Evolutionary conservation across 2,113 vertebrate genomes (phyloP).

Genomic region (Aleadryas rufinucha): DNA sequence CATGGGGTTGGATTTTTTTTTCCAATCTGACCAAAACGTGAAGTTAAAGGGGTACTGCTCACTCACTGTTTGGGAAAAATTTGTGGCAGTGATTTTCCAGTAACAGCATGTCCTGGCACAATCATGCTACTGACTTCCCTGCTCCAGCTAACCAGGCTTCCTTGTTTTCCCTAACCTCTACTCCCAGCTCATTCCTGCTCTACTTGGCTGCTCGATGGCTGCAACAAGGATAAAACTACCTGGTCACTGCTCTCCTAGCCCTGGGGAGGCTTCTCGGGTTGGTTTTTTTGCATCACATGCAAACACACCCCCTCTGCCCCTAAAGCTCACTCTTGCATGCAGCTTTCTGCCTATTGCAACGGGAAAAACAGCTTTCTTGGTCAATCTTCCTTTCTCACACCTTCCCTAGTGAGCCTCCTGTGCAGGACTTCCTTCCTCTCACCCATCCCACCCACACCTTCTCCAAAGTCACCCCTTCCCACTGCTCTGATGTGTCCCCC

Average conservation of each 20-base stretch:
- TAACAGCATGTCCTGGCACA: background rate
- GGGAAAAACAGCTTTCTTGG: background rate
- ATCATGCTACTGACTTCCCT: background rate
- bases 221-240: background rate
- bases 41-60: background rate
- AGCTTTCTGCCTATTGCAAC: background rate
- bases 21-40: background rate
- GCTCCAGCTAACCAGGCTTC: background rate
- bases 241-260: background rate
- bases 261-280: rapidly evolving
- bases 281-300: background rate
- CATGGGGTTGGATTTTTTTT: background rate
- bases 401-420: background rate
- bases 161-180: background rate
- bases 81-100: background rate
- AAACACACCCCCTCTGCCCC: background rate
- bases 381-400: background rate
- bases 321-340: background rate
- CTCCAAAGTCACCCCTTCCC: background rate
- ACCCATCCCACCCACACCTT: background rate
- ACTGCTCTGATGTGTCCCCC: background rate
- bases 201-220: background rate
- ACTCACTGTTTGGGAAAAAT: background rate
- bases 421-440: background rate
- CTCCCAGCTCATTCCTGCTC: background rate